phyloP scores from a whole-genome alignment of 2,797 vertebrate genomes.

The Chiloscyllium punctatum region DNA sequence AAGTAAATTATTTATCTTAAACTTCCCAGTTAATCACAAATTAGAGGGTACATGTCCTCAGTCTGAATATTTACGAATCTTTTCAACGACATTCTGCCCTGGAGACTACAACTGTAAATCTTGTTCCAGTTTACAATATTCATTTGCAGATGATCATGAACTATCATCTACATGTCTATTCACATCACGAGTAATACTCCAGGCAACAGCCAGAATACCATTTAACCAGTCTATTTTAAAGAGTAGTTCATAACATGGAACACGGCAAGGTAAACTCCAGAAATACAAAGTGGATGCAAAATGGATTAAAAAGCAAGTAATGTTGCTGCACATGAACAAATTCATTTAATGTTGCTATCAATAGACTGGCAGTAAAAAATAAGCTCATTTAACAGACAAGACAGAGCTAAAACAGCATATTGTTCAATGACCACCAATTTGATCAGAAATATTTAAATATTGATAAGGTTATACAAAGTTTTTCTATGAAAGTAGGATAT shows the following conservation, averaged over 20 bases:
- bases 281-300: not conserved
- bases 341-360: not conserved
- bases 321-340: not conserved
- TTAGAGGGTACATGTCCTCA: not conserved
- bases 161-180: not conserved
- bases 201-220: not conserved
- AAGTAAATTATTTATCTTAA: not conserved
- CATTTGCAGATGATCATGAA: not conserved
- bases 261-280: not conserved
- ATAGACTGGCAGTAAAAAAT: not conserved
- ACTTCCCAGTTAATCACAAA: not conserved
- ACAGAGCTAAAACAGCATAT: not conserved
- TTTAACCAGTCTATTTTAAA: not conserved
- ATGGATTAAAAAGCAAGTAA: conserved; percentile 6
- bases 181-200: not conserved
- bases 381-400: not conserved
- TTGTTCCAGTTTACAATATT: not conserved
- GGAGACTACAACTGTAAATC: not conserved
- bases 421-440: not conserved
- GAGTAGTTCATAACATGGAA: not conserved
- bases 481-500: not conserved
- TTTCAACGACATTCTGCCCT: not conserved
- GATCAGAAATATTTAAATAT: not conserved
- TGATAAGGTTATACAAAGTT: not conserved
- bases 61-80: not conserved